These are phyloP conservation scores for Calonectris borealis DNA, from an alignment of 2,113 vertebrate genomes.

Conservation along the genomic window DNA sequence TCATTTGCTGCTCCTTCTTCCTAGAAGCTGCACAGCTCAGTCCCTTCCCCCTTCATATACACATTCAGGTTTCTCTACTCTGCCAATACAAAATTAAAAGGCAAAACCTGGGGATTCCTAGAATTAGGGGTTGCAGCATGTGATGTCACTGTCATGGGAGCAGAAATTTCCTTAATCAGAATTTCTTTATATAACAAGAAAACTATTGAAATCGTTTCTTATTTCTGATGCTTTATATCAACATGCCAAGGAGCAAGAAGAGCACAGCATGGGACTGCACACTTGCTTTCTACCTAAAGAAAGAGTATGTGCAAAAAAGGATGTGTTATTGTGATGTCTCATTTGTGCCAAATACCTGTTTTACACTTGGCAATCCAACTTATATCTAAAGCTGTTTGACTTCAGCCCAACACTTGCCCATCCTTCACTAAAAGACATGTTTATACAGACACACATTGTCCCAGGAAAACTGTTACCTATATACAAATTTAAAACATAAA, in stretches of 20 bases:
- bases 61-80: not conserved
- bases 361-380: not conserved
- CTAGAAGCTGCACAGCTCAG: not conserved
- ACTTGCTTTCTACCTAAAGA: not conserved
- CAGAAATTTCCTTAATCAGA: not conserved
- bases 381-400: not conserved
- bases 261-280: not conserved
- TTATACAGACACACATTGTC: not conserved
- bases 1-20: conserved; percentile 8
- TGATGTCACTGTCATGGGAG: not conserved
- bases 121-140: not conserved
- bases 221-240: not conserved
- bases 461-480: not conserved
- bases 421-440: not conserved
- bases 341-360: not conserved
- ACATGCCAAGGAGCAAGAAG: not conserved
- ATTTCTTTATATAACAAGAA: not conserved
- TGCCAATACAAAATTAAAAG: not conserved
- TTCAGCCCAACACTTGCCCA: not conserved
- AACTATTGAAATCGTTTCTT: not conserved
- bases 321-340: not conserved
- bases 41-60: not conserved
- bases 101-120: not conserved
- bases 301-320: not conserved
- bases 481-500: not conserved